These are phyloP conservation scores for Polyploca ridens DNA, from an alignment of 2,888 invertebrate species.

Conservation along the genomic window DNA sequence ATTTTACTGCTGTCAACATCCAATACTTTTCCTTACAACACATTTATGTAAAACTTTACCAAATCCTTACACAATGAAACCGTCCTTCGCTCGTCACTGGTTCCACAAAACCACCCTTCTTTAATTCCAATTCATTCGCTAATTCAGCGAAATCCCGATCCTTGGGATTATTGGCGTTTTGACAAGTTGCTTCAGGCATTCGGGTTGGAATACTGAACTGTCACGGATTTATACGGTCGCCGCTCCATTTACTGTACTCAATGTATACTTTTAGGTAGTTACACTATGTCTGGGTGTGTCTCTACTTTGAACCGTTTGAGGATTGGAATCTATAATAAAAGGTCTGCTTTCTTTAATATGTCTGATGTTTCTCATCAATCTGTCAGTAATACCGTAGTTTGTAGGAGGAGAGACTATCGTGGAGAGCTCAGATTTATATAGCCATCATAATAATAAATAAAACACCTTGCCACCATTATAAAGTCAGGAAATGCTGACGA, in stretches of 20 bases:
- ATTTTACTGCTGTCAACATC: too few relatives aligned
- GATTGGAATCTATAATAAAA: too few relatives aligned
- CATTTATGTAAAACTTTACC: background rate
- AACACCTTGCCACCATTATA: too few relatives aligned
- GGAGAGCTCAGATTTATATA: too few relatives aligned
- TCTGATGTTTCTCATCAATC: too few relatives aligned
- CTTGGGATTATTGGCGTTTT: constrained; percentile 46
- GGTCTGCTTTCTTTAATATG: too few relatives aligned
- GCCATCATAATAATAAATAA: too few relatives aligned
- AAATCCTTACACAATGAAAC: constrained; percentile 10
- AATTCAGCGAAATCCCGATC: constrained; percentile 38
- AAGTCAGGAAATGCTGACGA: too few relatives aligned
- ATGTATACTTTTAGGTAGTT: background rate
- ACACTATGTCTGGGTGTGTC: background rate
- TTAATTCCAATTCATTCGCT: constrained; percentile 35
- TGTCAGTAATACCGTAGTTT: too few relatives aligned
- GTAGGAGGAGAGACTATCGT: too few relatives aligned
- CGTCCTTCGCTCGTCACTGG: background rate
- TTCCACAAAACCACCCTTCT: constrained; percentile 11
- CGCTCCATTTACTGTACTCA: constrained; percentile 32
- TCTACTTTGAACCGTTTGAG: too few relatives aligned
- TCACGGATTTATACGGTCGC: constrained; percentile 49
- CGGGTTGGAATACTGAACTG: constrained; percentile 24
- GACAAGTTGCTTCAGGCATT: constrained; percentile 46
- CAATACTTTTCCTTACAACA: background rate